Evolutionary conservation across 1,140 invertebrate species (phyloP).

Genomic region (Holcopasites calliopsidis): DNA sequence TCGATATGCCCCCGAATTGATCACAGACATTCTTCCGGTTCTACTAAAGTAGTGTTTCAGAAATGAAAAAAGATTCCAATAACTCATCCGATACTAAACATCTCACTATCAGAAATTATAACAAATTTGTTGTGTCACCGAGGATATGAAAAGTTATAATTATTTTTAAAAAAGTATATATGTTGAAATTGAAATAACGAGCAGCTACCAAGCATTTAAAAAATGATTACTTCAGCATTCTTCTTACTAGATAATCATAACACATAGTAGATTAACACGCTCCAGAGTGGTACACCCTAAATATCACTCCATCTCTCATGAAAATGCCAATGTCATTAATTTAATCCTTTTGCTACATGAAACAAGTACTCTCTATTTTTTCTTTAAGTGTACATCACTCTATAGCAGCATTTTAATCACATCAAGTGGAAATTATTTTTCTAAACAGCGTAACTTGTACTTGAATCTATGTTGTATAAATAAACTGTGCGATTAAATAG

Average conservation of each 20-base stretch:
- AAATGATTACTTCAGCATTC: conserved; percentile 56
- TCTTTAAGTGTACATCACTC: conserved; percentile 37
- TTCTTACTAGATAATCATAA: conserved; percentile 57
- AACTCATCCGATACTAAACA: conserved; percentile 45
- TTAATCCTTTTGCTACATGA: not conserved
- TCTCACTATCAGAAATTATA: conserved; percentile 44
- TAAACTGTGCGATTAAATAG: conserved; percentile 49
- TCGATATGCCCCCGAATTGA: not conserved
- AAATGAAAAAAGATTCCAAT: conserved; percentile 38
- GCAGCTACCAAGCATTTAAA: conserved; percentile 73
- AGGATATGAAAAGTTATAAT: conserved; percentile 49
- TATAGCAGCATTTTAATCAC: conserved; percentile 30
- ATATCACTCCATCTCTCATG: not conserved
- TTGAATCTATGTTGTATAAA: conserved; percentile 41
- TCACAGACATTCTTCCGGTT: conserved; percentile 20
- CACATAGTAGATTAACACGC: conserved; percentile 39
- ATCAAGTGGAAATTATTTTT: conserved; percentile 38
- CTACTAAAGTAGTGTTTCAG: conserved; percentile 26
- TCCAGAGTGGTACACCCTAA: conserved; percentile 35
- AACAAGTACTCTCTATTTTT: not conserved
- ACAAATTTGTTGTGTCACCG: conserved; percentile 26
- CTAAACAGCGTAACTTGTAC: conserved; percentile 41
- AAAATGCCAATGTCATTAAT: not conserved
- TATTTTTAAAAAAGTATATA: conserved; percentile 37
- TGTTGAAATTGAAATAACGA: conserved; percentile 56